A percentile compares a stretch with the other conserved stretches of the same genome.
Evolutionary conservation across 2,113 vertebrate genomes (phyloP).

Genomic region (Coreoperca whiteheadi): DNA sequence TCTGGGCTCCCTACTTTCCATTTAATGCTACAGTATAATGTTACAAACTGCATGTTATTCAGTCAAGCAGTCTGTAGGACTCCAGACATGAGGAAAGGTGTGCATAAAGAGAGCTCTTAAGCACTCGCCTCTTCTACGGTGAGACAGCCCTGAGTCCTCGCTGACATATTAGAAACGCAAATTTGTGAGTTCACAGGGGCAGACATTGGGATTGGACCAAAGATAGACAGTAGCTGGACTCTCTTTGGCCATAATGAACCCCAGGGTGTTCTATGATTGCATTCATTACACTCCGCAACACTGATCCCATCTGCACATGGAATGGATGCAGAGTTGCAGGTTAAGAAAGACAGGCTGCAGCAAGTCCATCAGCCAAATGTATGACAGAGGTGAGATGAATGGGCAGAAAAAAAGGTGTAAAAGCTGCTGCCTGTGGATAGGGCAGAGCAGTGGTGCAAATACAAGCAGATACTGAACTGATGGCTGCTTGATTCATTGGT

Average conservation of each 20-base stretch:
- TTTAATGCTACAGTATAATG: background rate
- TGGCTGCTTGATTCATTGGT: conserved; percentile 61
- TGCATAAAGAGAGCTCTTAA: conserved; percentile 10
- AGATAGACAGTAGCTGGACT: conserved; percentile 9
- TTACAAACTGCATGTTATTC: conserved; percentile 13
- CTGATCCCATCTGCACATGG: conserved; percentile 38
- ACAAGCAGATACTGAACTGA: conserved; percentile 60
- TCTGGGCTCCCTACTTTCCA: background rate
- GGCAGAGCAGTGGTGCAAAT: conserved; percentile 48
- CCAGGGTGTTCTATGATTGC: conserved; percentile 38
- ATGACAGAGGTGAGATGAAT: conserved; percentile 57
- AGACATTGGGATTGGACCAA: background rate
- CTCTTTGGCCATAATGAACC: conserved; percentile 35
- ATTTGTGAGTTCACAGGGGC: conserved; percentile 11
- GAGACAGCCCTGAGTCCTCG: background rate
- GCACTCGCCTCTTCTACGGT: background rate
- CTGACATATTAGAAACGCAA: conserved; percentile 22
- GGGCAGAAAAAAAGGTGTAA: conserved; percentile 45
- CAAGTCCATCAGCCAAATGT: conserved; percentile 31
- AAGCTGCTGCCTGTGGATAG: conserved; percentile 52
- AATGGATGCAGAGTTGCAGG: conserved; percentile 19
- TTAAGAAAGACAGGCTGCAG: conserved; percentile 27
- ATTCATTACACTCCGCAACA: conserved; percentile 31
- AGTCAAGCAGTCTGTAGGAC: background rate
- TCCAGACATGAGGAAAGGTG: conserved; percentile 1